Percentiles rank a stretch among this genome's conserved stretches.
phyloP scores from a whole-genome alignment of 37 sponge, comb jelly and placozoan species.

The Eunapius fragilis region DNA sequence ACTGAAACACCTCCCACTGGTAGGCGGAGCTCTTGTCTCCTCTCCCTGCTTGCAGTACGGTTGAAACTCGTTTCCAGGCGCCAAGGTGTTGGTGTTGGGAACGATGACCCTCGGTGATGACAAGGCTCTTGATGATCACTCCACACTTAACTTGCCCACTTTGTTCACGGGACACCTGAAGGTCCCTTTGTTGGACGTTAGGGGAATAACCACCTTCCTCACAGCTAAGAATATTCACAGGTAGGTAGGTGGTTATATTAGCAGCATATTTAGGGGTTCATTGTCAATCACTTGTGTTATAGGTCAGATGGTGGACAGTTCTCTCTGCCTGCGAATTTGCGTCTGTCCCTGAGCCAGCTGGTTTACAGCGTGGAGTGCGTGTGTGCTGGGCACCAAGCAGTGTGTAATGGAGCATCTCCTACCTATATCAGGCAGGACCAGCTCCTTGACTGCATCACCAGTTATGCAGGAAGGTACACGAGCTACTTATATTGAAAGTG shows the following conservation, averaged over 20 bases:
- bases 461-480: conserved; percentile 2
- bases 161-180: conserved; percentile 36
- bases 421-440: conserved; percentile 27
- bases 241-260: conserved; percentile 38
- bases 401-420: conserved; percentile 1
- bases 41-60: too few species aligned
- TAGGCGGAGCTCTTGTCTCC: background rate
- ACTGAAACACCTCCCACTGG: conserved; percentile 49
- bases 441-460: conserved; percentile 54
- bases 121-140: conserved; percentile 9
- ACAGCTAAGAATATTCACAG: conserved; percentile 58
- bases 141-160: conserved; percentile 20
- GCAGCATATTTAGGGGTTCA: background rate
- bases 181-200: conserved; percentile 46
- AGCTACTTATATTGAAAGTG: background rate
- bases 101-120: conserved; percentile 45
- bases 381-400: conserved; percentile 16
- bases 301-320: conserved; percentile 54
- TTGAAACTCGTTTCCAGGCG: conserved; percentile 7
- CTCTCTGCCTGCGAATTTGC: conserved; percentile 50
- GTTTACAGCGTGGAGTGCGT: conserved; percentile 52
- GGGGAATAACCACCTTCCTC: conserved; percentile 20
- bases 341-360: conserved; percentile 48
- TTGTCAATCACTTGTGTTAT: too few species aligned
- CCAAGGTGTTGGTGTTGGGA: conserved; percentile 45